Conservation (phyloP, 2,797 vertebrate species). For the Percopsis omiscomaycus region DNA sequence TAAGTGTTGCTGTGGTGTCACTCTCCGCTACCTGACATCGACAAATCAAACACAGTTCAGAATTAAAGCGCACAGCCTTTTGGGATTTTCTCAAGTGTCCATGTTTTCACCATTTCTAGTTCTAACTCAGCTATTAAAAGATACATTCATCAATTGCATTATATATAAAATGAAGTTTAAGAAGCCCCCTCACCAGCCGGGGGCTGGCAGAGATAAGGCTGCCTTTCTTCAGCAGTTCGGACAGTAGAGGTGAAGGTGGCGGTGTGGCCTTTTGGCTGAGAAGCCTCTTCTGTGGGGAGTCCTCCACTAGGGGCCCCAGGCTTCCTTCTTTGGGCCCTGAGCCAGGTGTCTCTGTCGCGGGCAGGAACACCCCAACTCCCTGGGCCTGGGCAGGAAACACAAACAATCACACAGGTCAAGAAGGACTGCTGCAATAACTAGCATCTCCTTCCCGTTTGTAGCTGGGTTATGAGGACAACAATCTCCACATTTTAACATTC, state of each 20-base stretch:
- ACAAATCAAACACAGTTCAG: neutral
- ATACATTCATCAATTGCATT: too few species aligned
- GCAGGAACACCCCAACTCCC: conserved; percentile 85
- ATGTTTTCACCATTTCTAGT: neutral
- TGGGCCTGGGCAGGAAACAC: conserved; percentile 76
- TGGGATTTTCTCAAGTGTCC: too few species aligned
- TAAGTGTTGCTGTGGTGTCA: conserved; percentile 67
- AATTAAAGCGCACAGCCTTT: too few species aligned
- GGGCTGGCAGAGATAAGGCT: conserved; percentile 95
- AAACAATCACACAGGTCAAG: conserved; percentile 23
- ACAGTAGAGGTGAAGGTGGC: conserved; percentile 95
- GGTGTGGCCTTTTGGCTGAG: conserved; percentile 93
- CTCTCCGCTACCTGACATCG: conserved; percentile 73
- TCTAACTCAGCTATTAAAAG: too few species aligned
- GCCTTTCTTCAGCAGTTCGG: conserved; percentile 98
- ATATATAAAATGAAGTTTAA: too few species aligned
- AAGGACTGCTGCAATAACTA: neutral
- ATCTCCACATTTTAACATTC: too few species aligned
- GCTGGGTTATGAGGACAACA: neutral
- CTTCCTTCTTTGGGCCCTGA: conserved; percentile 80
- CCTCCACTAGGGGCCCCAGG: conserved; percentile 87
- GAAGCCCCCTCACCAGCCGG: conserved; percentile 65
- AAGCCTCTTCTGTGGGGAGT: conserved; percentile 96
- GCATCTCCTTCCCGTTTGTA: neutral
- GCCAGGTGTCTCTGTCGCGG: conserved; percentile 76